Evolutionary conservation across 1,140 invertebrate species (phyloP).

Genomic region (Orchestia grillus): DNA sequence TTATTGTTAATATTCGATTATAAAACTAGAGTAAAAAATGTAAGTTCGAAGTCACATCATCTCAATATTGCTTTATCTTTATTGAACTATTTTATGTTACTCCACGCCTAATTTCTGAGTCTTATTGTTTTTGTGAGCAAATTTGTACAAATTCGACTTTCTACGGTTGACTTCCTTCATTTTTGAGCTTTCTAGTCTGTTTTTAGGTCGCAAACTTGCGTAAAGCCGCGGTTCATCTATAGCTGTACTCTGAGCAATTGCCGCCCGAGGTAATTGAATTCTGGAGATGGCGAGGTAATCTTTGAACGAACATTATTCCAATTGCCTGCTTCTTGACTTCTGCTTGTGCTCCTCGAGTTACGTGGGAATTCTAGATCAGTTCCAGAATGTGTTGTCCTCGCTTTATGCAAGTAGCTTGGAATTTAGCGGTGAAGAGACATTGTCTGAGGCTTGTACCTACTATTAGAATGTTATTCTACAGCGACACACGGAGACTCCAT

Average conservation of each 20-base stretch:
- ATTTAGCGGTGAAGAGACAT: neutral
- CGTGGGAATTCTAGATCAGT: too few species aligned
- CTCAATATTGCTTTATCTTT: neutral
- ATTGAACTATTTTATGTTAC: neutral
- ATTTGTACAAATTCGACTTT: neutral
- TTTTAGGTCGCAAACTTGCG: neutral
- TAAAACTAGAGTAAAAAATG: neutral
- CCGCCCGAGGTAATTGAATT: neutral
- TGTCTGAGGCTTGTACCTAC: too few species aligned
- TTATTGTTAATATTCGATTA: neutral
- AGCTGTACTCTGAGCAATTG: neutral
- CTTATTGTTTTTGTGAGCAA: neutral
- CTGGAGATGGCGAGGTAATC: neutral
- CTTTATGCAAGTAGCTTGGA: neutral
- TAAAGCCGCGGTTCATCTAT: neutral
- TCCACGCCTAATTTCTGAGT: neutral
- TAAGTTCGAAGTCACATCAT: neutral
- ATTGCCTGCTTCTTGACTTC: neutral
- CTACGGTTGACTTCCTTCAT: neutral
- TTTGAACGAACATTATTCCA: neutral
- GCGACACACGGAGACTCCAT: too few species aligned
- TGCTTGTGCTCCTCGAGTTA: neutral
- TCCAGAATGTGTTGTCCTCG: neutral
- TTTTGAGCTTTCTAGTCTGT: neutral
- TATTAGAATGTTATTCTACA: too few species aligned